A percentile compares a stretch with the other conserved stretches of the same genome.
phyloP scores from a whole-genome alignment of 2,113 vertebrate genomes.

The Gymnorhina tibicen region DNA sequence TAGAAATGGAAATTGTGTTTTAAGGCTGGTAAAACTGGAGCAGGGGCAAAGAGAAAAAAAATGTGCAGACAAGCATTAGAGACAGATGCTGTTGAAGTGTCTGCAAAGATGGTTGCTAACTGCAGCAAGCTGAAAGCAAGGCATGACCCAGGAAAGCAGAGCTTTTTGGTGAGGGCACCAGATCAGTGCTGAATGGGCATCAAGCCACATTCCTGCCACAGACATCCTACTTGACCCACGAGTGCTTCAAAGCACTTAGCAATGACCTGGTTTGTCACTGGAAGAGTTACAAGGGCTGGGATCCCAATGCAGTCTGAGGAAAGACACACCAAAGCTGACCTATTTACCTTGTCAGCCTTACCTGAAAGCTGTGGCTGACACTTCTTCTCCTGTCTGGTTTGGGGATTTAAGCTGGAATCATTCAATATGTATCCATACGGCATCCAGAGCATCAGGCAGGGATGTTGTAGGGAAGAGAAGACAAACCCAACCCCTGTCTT shows the following conservation, averaged over 20 bases:
- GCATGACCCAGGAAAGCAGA: neutral
- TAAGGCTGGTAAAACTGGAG: neutral
- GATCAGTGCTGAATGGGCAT: neutral
- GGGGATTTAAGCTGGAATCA: neutral
- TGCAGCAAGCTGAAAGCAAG: neutral
- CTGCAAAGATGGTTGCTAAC: neutral
- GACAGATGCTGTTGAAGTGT: neutral
- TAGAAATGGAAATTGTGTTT: constrained; percentile 7
- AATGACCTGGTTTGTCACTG: neutral
- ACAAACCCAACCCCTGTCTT: neutral
- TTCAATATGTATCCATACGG: neutral
- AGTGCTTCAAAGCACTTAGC: constrained; percentile 3
- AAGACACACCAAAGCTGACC: neutral
- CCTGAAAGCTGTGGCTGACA: neutral
- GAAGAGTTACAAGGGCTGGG: neutral
- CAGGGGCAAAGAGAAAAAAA: neutral
- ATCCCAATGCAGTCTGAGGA: neutral
- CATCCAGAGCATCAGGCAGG: neutral
- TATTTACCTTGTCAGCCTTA: neutral
- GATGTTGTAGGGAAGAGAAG: neutral
- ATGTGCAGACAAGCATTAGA: neutral
- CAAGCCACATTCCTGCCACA: neutral
- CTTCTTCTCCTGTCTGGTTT: neutral
- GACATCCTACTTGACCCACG: neutral
- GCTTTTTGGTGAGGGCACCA: neutral